Evolutionary conservation across 1,140 invertebrate species (phyloP).

Genomic region (Scaptodrosophila lebanonensis): DNA sequence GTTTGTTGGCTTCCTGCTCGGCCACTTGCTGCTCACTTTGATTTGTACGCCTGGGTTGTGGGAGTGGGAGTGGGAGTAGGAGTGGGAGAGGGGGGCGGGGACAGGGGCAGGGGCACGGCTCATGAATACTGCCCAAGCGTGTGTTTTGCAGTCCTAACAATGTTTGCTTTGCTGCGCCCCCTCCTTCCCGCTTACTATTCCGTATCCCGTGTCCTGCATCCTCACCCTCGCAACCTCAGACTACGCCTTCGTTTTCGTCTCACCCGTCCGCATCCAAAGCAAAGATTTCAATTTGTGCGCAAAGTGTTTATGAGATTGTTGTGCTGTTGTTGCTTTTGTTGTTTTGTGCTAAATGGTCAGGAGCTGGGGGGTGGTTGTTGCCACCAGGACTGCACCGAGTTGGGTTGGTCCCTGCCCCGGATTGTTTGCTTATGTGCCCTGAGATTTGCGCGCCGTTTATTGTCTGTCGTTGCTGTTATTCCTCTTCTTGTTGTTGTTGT

Average conservation of each 20-base stretch:
- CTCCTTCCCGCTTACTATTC: not conserved
- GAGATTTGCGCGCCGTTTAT: slow-evolving; percentile 39
- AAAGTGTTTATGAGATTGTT: slow-evolving; percentile 75
- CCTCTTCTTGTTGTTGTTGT: not conserved
- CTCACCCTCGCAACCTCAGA: too few species aligned
- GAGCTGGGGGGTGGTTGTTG: too few species aligned
- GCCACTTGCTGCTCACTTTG: slow-evolving; percentile 40
- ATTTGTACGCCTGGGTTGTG: slow-evolving; percentile 54
- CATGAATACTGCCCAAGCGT: too few species aligned
- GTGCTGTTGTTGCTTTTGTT: slow-evolving; percentile 33
- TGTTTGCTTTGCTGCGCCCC: not conserved
- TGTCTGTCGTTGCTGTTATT: slow-evolving; percentile 28
- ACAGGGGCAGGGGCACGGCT: too few species aligned
- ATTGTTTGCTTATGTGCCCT: slow-evolving; percentile 22
- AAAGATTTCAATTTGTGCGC: slow-evolving; percentile 37
- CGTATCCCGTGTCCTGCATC: not conserved
- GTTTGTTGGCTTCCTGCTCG: slow-evolving; percentile 15
- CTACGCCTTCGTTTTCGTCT: slow-evolving; percentile 26
- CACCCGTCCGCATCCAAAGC: slow-evolving; percentile 45
- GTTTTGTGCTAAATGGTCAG: slow-evolving; percentile 38
- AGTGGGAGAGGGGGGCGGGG: too few species aligned
- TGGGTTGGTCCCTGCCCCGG: slow-evolving; percentile 20
- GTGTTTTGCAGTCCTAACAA: too few species aligned
- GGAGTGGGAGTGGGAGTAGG: too few species aligned
- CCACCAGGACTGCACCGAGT: not conserved